phyloP scores from a whole-genome alignment of 2,888 invertebrate genomes.

The Cryptocephalus primarius region DNA sequence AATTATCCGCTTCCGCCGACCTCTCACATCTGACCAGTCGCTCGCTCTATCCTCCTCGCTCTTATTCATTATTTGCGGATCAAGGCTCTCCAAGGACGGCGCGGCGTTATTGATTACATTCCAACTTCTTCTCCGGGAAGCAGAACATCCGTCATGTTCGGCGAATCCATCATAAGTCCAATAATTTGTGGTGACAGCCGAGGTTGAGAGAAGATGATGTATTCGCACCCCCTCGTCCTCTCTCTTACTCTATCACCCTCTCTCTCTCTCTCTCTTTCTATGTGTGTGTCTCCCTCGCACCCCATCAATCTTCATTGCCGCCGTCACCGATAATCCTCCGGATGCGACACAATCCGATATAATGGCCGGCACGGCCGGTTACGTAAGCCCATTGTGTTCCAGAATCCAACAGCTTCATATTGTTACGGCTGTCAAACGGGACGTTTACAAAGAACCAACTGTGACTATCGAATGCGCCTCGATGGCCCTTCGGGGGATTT shows the following conservation, averaged over 20 bases:
- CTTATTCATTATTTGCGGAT: too few species aligned
- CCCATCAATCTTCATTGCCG: constrained; percentile 31
- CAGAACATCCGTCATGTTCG: constrained; percentile 6
- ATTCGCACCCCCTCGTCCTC: constrained; percentile 25
- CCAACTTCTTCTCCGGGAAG: not conserved
- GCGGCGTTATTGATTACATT: too few species aligned
- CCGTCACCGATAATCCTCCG: constrained; percentile 27
- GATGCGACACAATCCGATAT: constrained; percentile 31
- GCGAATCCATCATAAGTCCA: constrained; percentile 30
- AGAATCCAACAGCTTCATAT: constrained; percentile 20
- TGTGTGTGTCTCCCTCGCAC: not conserved
- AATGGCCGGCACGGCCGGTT: constrained; percentile 29
- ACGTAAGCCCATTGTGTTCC: constrained; percentile 21
- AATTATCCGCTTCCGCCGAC: too few species aligned
- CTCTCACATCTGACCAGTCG: too few species aligned
- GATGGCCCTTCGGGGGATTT: too few species aligned
- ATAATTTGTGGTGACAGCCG: constrained; percentile 35
- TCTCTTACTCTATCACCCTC: not conserved
- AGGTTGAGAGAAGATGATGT: constrained; percentile 31
- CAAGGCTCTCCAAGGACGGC: too few species aligned
- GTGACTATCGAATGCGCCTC: not conserved
- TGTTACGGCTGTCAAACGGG: constrained; percentile 26
- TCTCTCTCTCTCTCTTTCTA: too few species aligned
- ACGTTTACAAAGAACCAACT: constrained; percentile 8
- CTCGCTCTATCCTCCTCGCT: too few species aligned